Evolutionary conservation across 2,797 vertebrate genomes (phyloP).

Genomic region (Dryobates pubescens): DNA sequence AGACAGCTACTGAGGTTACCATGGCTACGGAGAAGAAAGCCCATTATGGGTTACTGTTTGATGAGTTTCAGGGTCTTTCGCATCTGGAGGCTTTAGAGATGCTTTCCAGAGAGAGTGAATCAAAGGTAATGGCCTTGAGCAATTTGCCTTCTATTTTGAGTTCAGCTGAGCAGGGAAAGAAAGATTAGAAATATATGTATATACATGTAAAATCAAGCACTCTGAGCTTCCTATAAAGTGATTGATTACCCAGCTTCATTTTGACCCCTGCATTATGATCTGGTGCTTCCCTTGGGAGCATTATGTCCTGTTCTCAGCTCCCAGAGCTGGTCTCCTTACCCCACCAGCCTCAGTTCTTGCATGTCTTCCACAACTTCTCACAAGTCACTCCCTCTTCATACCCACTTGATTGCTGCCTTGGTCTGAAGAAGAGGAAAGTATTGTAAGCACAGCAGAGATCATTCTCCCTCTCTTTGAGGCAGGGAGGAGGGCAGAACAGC

Average conservation of each 20-base stretch:
- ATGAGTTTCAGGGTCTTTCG: constrained; percentile 95
- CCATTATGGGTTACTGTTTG: constrained; percentile 97
- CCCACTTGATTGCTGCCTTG: background rate
- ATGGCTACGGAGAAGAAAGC: constrained; percentile 86
- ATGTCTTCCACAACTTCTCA: background rate
- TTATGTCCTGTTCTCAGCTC: background rate
- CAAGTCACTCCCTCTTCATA: background rate
- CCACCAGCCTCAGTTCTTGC: background rate
- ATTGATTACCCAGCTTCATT: background rate
- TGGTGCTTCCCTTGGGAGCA: background rate
- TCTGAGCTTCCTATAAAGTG: background rate
- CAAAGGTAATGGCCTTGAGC: constrained; percentile 85
- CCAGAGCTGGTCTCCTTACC: background rate
- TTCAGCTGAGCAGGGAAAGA: constrained; percentile 25
- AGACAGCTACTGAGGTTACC: constrained; percentile 78
- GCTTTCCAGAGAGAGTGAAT: constrained; percentile 92
- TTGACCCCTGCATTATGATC: background rate
- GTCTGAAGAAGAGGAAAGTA: background rate
- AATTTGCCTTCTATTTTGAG: constrained; percentile 60
- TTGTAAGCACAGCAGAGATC: background rate
- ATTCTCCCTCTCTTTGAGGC: background rate
- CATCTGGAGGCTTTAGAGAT: constrained; percentile 98
- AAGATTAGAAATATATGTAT: background rate
- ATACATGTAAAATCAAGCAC: constrained; percentile 22
- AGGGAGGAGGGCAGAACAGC: background rate